phyloP scores from a whole-genome alignment of 2,888 invertebrate species.

The Muschampia plurimacula region DNA sequence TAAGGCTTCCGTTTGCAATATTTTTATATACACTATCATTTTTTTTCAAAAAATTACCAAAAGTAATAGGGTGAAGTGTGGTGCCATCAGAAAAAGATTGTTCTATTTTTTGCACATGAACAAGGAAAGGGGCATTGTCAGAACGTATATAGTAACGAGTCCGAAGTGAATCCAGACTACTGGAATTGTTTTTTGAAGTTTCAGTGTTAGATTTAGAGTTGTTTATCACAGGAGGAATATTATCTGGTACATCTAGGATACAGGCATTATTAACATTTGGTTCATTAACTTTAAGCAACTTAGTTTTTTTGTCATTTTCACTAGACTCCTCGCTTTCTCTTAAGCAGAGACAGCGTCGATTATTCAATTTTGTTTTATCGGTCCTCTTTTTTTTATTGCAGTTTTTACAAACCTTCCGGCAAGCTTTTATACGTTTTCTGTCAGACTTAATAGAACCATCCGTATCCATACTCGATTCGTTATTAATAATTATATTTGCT shows the following conservation, averaged over 20 bases:
- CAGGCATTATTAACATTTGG: too few species aligned
- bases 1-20: neutral
- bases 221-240: too few species aligned
- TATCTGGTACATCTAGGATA: too few species aligned
- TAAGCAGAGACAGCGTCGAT: too few species aligned
- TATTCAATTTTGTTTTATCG: neutral
- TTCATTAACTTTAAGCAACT: too few species aligned
- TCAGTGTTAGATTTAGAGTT: too few species aligned
- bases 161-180: neutral
- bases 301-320: too few species aligned
- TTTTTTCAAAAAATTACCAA: slow-evolving; percentile 3
- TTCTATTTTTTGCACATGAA: slow-evolving; percentile 10
- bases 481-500: too few species aligned
- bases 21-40: neutral
- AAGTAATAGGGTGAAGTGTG: slow-evolving; percentile 15
- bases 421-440: neutral
- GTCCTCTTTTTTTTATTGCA: neutral
- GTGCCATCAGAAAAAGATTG: slow-evolving; percentile 2
- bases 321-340: too few species aligned
- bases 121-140: neutral
- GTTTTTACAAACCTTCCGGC: neutral
- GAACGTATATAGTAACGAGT: neutral
- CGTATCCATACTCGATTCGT: too few species aligned
- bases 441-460: neutral
- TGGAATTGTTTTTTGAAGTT: too few species aligned